These are phyloP conservation scores for Enteromius afrohamiltoni DNA, from an alignment of 2,797 vertebrate genomes.

Conservation along the genomic window DNA sequence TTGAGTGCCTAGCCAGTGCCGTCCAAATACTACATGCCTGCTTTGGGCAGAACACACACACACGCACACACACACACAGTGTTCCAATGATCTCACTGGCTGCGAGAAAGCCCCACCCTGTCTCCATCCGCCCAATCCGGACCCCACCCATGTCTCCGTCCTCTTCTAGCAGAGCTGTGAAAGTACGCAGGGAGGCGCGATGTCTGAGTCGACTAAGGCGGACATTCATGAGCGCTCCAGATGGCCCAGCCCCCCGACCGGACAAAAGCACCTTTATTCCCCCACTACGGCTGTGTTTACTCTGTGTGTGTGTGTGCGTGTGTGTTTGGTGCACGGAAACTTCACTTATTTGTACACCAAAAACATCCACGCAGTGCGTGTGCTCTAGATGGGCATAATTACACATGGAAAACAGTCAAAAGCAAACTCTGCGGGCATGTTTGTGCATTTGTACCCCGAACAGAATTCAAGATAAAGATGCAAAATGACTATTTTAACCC, in stretches of 20 bases:
- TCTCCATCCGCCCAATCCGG: conserved; percentile 73
- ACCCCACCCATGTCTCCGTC: conserved; percentile 68
- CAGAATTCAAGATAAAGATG: too few relatives aligned
- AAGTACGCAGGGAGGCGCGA: conserved; percentile 80
- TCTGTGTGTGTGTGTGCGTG: conserved; percentile 32
- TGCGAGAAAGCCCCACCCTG: conserved; percentile 88
- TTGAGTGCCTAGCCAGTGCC: conserved; percentile 79
- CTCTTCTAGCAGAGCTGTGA: conserved; percentile 75
- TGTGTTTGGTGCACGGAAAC: conserved; percentile 65
- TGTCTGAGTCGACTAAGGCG: conserved; percentile 85
- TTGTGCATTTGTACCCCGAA: conserved; percentile 48
- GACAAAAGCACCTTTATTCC: conserved; percentile 98
- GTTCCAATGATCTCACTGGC: conserved; percentile 99
- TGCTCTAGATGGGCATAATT: conserved; percentile 1
- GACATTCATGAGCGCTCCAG: conserved; percentile 88
- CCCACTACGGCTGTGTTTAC: conserved; percentile 45
- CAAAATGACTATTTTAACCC: too few relatives aligned
- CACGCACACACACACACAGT: conserved; percentile 60
- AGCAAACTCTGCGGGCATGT: conserved; percentile 62
- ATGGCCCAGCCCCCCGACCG: conserved; percentile 70
- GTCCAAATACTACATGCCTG: conserved; percentile 88
- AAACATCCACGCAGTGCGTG: conserved; percentile 31
- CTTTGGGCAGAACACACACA: conserved; percentile 62
- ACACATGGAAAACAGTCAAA: conserved; percentile 52
- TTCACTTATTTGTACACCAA: conserved; percentile 64